Evolutionary conservation across 2,888 invertebrate species (phyloP).

Genomic region (Drosophila histrio): DNA sequence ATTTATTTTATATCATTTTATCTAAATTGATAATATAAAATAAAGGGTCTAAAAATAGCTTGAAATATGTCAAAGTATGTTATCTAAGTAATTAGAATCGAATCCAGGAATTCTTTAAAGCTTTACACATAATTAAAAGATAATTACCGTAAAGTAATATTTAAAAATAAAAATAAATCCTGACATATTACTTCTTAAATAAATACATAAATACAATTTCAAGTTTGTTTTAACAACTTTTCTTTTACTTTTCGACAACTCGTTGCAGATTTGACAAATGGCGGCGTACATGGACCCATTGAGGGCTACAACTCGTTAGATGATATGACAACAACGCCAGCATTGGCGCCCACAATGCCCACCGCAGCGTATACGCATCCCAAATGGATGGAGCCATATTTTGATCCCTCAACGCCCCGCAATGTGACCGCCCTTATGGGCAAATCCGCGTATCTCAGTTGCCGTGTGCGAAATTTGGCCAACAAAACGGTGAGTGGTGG

Average conservation of each 20-base stretch:
- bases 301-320: conserved; percentile 83
- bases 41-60: too few species aligned
- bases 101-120: background rate
- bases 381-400: conserved; percentile 87
- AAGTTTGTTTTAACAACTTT: conserved; percentile 8
- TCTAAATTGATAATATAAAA: background rate
- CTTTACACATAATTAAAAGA: background rate
- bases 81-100: background rate
- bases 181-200: background rate
- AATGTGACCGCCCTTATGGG: conserved; percentile 92
- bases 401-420: conserved; percentile 90
- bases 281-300: conserved; percentile 83
- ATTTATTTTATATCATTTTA: background rate
- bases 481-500: conserved; percentile 84
- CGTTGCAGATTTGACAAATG: conserved; percentile 82
- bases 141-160: background rate
- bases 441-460: conserved; percentile 86
- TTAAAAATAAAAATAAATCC: background rate
- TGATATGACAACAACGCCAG: conserved; percentile 69
- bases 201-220: background rate
- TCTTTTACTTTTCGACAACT: conserved; percentile 1
- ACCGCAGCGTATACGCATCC: conserved; percentile 81
- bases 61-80: background rate
- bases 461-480: conserved; percentile 84
- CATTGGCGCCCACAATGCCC: conserved; percentile 68